Evolutionary conservation across 2,888 invertebrate species (phyloP).

Genomic region (Periphyllus acericola): DNA sequence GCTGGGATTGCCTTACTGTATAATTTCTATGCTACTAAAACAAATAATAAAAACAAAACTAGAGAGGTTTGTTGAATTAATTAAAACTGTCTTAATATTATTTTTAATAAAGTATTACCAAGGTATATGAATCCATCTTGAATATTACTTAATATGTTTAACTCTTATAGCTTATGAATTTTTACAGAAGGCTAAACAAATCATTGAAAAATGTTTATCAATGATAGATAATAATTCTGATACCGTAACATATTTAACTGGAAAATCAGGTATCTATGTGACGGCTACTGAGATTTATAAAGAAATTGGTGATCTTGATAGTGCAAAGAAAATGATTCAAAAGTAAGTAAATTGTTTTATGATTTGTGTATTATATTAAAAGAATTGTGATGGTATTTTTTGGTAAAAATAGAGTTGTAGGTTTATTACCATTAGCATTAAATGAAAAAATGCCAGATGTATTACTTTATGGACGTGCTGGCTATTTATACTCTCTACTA

Average conservation of each 20-base stretch:
- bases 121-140: no score
- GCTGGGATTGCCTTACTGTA: slow-evolving; percentile 77
- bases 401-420: slow-evolving; percentile 65
- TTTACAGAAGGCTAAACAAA: slow-evolving; percentile 68
- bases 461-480: slow-evolving; percentile 84
- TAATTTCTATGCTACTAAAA: slow-evolving; percentile 69
- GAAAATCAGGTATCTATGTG: slow-evolving; percentile 76
- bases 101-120: not conserved
- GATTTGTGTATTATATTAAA: slow-evolving; percentile 22
- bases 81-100: not conserved
- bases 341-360: slow-evolving; percentile 68
- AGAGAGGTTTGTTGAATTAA: slow-evolving; percentile 25
- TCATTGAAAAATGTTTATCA: slow-evolving; percentile 68
- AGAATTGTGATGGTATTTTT: slow-evolving; percentile 44
- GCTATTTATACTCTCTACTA: slow-evolving; percentile 82
- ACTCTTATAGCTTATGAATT: slow-evolving; percentile 34
- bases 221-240: slow-evolving; percentile 68
- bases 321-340: slow-evolving; percentile 69
- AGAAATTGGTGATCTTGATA: slow-evolving; percentile 70
- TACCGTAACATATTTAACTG: slow-evolving; percentile 76
- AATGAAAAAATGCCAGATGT: slow-evolving; percentile 77
- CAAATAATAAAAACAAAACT: slow-evolving; percentile 48
- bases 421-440: slow-evolving; percentile 66
- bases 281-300: slow-evolving; percentile 73
- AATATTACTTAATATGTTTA: not conserved